phyloP scores from a whole-genome alignment of 2,797 vertebrate species.

The Podargus strigoides region DNA sequence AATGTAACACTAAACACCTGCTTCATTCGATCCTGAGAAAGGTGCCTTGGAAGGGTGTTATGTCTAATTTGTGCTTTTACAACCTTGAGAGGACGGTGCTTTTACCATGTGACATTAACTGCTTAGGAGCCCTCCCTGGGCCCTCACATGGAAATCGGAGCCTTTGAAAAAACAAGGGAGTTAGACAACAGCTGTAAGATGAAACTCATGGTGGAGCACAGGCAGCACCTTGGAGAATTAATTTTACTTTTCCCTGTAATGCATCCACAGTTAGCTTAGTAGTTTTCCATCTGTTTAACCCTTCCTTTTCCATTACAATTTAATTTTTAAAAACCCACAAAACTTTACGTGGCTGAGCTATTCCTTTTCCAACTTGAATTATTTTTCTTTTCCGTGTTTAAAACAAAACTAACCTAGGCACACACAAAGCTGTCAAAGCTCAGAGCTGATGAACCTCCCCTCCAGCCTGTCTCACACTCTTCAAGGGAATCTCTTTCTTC shows the following conservation, averaged over 20 bases:
- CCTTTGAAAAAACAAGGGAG: neutral
- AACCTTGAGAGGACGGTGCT: slow-evolving; percentile 10
- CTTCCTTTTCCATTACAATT: neutral
- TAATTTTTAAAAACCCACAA: neutral
- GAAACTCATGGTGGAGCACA: neutral
- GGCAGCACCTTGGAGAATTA: neutral
- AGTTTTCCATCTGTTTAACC: neutral
- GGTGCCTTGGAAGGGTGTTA: slow-evolving; percentile 8
- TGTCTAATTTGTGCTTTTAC: slow-evolving; percentile 20
- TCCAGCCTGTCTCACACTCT: accelerated
- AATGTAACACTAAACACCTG: slow-evolving; percentile 37
- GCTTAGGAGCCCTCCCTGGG: neutral
- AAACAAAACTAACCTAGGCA: neutral
- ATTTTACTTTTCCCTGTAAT: neutral
- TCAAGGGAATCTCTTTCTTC: neutral
- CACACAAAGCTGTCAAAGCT: neutral
- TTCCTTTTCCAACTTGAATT: neutral
- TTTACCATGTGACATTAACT: slow-evolving; percentile 15
- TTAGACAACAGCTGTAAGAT: slow-evolving; percentile 19
- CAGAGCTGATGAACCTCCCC: neutral
- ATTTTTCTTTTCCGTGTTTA: neutral
- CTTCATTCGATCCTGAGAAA: neutral
- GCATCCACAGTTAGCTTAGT: neutral
- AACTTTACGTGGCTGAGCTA: neutral
- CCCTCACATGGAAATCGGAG: neutral